Conservation (phyloP, 2,888 invertebrate genomes). For the Lissonota sp. region DNA sequence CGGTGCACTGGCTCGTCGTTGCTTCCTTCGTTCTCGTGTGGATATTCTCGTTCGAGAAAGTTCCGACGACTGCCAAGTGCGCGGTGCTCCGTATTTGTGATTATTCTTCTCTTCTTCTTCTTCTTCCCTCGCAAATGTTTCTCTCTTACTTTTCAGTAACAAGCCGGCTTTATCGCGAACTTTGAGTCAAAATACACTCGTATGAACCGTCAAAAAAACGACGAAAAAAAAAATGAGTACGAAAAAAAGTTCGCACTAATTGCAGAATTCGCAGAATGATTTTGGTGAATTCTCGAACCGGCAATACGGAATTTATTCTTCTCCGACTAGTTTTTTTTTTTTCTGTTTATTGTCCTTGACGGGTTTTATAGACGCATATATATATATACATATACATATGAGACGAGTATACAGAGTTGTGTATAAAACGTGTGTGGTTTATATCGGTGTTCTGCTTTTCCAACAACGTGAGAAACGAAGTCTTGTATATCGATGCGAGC, state of each 20-base stretch:
- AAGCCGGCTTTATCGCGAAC: too few species aligned
- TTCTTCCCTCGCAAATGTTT: neutral
- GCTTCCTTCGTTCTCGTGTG: neutral
- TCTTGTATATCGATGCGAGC: slow-evolving; percentile 72
- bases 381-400: slow-evolving; percentile 30
- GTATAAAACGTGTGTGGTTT: slow-evolving; percentile 56
- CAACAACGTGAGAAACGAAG: slow-evolving; percentile 64
- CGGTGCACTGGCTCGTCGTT: slow-evolving; percentile 53
- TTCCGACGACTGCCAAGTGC: slow-evolving; percentile 45
- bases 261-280: too few species aligned
- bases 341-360: slow-evolving; percentile 4
- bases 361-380: slow-evolving; percentile 15
- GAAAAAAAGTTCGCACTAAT: too few species aligned
- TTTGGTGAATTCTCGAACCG: too few species aligned
- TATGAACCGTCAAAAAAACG: too few species aligned
- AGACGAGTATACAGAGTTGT: slow-evolving; percentile 16
- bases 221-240: too few species aligned
- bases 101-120: neutral
- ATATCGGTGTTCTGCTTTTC: slow-evolving; percentile 72
- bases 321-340: neutral
- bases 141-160: neutral
- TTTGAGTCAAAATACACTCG: neutral
- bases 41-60: slow-evolving; percentile 59
- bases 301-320: neutral
- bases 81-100: slow-evolving; percentile 14